Evolutionary conservation across 2,113 vertebrate genomes (phyloP), one percentile per base, ranked within the genome.

Genomic region (Myrmecobius fasciatus): DNA sequence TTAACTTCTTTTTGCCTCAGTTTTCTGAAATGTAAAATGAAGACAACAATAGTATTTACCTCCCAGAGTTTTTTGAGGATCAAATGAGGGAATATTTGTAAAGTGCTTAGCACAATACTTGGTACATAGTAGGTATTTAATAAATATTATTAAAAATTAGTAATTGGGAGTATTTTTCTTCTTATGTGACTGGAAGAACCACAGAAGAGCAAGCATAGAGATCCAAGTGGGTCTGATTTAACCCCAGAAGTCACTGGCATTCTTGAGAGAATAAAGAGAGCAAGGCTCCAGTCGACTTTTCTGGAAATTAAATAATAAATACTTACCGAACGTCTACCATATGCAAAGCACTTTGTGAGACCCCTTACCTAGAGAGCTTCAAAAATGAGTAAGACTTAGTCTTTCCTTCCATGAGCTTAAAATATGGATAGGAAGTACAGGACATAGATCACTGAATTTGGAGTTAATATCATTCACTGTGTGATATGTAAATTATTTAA

Each of bases 271-370:
- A 24, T 92, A 92, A 89, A 52, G 49, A 20, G 17, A 24, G 6
- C 31, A 48, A 90, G 36, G 11, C 36, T 26, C 46, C n/a, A 94
- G 25, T 20, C 47, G 26, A 83, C 52, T 60, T 94, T 94, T 91
- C 83, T 94, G 25, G 93, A 60, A 88, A 54, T 92, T 24, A 56
- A 92, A 54, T 22, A 89, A 17, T 17, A 93, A 89, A 94, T 90
- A 54, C 48, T 92, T 83, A 47, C 3, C 3, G 31, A 93, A 25
- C 36, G 14, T 22, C 46, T 53, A 51, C 24, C 56, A 52, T 1
- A 43, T 25, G 26, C 4, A 92, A 89, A 14, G 43, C 46, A 51
- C 36, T 28, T 1, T 89, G 12, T 8, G 53, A 96, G 36, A 25
- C 52, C 17, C 0, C 8, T 9, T 92, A 11, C 92, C 31, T 94